A percentile compares a stretch with the other conserved stretches of the same genome.
Conservation (phyloP, 1,140 invertebrate genomes). For the Batillaria attramentaria region DNA sequence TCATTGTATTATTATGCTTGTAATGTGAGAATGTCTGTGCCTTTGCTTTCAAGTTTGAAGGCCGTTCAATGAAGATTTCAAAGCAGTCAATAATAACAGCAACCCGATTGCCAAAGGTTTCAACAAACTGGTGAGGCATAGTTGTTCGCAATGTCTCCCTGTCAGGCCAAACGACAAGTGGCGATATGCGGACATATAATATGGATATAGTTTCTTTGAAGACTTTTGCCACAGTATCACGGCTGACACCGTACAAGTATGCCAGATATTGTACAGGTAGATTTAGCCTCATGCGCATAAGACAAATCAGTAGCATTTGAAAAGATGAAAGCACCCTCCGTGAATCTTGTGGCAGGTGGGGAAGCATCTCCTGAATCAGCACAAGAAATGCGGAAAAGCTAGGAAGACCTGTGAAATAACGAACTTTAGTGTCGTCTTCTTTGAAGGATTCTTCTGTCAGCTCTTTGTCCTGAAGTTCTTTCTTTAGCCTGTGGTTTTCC, state of each 20-base stretch:
- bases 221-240: constrained; percentile 23
- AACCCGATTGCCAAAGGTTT: constrained; percentile 38
- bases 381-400: not conserved
- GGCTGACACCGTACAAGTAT: constrained; percentile 26
- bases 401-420: constrained; percentile 6
- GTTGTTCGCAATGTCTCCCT: constrained; percentile 29
- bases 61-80: constrained; percentile 48
- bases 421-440: not conserved
- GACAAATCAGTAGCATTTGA: not conserved
- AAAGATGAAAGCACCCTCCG: not conserved
- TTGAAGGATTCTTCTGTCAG: not conserved
- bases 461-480: not conserved
- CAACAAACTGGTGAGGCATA: constrained; percentile 43
- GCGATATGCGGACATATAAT: constrained; percentile 30
- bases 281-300: constrained; percentile 26
- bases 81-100: constrained; percentile 53
- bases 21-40: constrained; percentile 43
- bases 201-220: constrained; percentile 35
- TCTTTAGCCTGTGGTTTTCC: not conserved
- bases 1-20: constrained; percentile 42
- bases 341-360: not conserved
- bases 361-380: not conserved
- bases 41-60: constrained; percentile 36
- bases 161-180: constrained; percentile 41
- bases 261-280: constrained; percentile 15